These are phyloP conservation scores for Lypha dubia DNA, from an alignment of 2,888 invertebrate species.

Conservation along the genomic window DNA sequence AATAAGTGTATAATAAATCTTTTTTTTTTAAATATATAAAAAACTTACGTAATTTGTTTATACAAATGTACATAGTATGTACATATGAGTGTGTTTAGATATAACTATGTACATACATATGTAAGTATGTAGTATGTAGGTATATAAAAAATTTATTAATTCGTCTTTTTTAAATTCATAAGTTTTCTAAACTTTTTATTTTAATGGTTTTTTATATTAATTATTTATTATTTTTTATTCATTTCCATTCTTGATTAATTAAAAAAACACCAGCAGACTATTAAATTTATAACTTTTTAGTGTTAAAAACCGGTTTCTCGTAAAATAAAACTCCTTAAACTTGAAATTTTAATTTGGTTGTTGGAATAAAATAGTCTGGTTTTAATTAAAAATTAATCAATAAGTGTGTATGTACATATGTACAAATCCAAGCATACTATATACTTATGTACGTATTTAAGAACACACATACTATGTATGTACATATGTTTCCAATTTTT, in stretches of 20 bases:
- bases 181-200: background rate
- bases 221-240: background rate
- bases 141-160: no score
- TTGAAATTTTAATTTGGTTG: conserved; percentile 10
- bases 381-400: background rate
- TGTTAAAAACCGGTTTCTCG: conserved; percentile 31
- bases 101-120: no score
- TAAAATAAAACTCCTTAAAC: conserved; percentile 22
- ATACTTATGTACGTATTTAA: background rate
- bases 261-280: background rate
- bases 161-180: background rate
- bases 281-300: conserved; percentile 12
- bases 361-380: background rate
- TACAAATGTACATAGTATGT: no score
- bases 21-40: no score
- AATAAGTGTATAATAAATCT: no score
- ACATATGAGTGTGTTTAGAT: no score
- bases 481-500: background rate
- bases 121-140: no score
- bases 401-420: background rate
- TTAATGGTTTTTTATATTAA: background rate
- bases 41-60: no score
- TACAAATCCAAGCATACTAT: background rate
- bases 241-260: background rate
- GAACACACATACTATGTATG: background rate